Percentiles rank a stretch among this genome's conserved stretches.
These are phyloP conservation scores for Brenthis ino DNA, from an alignment of 2,888 invertebrate genomes.

Conservation along the genomic window DNA sequence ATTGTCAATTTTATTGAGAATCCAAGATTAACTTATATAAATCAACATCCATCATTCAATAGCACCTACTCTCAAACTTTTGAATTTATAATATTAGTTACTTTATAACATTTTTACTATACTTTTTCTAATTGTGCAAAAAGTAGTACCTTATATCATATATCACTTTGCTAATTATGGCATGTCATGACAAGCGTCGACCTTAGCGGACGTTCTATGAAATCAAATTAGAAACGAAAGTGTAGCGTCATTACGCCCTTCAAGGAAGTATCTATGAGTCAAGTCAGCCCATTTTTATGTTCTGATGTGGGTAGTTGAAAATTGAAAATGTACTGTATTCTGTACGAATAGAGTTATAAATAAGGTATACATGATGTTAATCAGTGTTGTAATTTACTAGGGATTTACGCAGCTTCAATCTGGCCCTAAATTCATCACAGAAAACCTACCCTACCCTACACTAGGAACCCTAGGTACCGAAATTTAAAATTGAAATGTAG, in stretches of 20 bases:
- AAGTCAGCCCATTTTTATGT: conserved; percentile 35
- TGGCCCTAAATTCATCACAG: background rate
- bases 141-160: background rate
- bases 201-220: conserved; percentile 33
- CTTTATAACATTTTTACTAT: too few relatives aligned
- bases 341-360: background rate
- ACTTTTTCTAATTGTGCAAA: too few relatives aligned
- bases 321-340: conserved; percentile 34
- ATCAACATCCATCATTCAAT: too few relatives aligned
- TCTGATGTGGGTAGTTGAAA: conserved; percentile 45
- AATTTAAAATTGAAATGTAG: too few relatives aligned
- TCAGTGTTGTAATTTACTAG: too few relatives aligned
- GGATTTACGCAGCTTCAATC: background rate
- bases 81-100: too few relatives aligned
- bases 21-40: too few relatives aligned
- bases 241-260: conserved; percentile 48
- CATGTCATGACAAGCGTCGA: conserved; percentile 9
- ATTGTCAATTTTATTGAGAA: too few relatives aligned
- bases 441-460: too few relatives aligned
- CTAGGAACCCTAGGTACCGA: too few relatives aligned
- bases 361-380: background rate
- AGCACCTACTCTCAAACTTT: too few relatives aligned
- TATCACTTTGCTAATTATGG: conserved; percentile 6
- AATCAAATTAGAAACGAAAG: conserved; percentile 49
- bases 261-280: conserved; percentile 50